Evolutionary conservation across 2,113 vertebrate genomes (phyloP), one percentile per base, ranked within the genome.

Genomic region (Xerus inauris): DNA sequence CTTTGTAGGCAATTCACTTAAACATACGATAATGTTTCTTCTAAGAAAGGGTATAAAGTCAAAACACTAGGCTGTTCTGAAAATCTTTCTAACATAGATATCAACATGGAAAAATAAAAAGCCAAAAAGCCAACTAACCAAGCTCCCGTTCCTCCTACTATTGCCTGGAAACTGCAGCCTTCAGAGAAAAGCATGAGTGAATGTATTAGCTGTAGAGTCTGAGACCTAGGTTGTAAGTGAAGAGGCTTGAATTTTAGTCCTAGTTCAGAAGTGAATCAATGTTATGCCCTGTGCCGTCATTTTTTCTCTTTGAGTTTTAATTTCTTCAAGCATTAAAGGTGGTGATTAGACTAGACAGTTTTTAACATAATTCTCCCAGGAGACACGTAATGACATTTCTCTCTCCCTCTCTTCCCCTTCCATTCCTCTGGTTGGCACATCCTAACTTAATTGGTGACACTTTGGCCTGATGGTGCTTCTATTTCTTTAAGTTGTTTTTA

Each of bases 41-140:
- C 82, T 83, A 94, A 94, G n/a, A 59, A 62, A 76, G 76, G 26
- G 45, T 54, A 86, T 19, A 85, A 97, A 85, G 96, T 88, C 32
- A 84, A 95, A 97, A 92, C 42, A 32, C 45, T 12, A 92, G 1
- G 38, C 24, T 97, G 59, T 51, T 6, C 30, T 35, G n/a, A 81
- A 1, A 81, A 51, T 79, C 22, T 91, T 62, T 45, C 35, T 59
- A n/a, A 69, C 24, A 30, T 5, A n/a, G 26, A 89, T 1, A 77
- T 42, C 14, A 32, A 14, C 45, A 71, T 72, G 0, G 17, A 30
- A 38, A 19, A 7, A 47, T 6, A 22, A n/a, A 51, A 32, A 38
- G 0, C 22, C 35, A 32, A 4, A 75, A 42, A 26, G 28, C 32
- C 19, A 75, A 47, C 8, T 1, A 57, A 24, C 5, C 19, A n/a